Base-by-base conservation (phyloP, 2,888 invertebrate genomes). In the Nematopogon swammerdamellus region DNA sequence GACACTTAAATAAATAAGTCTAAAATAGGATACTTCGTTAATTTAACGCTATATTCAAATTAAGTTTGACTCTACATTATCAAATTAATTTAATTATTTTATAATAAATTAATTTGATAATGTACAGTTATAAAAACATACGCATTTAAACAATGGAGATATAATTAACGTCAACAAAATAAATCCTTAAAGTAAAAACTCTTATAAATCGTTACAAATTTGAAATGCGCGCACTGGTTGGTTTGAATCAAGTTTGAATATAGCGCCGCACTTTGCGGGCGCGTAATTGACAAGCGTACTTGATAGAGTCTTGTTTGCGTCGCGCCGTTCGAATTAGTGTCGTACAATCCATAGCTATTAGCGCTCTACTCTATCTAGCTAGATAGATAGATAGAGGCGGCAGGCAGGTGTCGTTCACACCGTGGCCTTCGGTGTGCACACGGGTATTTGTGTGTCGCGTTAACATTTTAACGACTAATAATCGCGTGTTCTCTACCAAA, bases 401-500 rank as follows among this genome's bases (percentile, higher is more conserved):
- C 47, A n/a, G 74, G 77, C 79, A 79, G 79, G 80, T 80, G 79
- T 80, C 79, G 79, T 80, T 80, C 79, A 80, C 80, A 80, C 79
- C 77, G 79, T 77, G 79, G 77, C 79, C 52, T 49, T 51, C 45
- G 20, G 45, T 18, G 45, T n/a, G 45, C 11, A 14, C n/a, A n/a
- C 45, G 6, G 18, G 3, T 16, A 16, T 20, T n/a, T 19, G 17
- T 76, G 76, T 76, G 76, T 52, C 75, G 75, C 75, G 75, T 75
- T 36, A 36, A 25, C 25, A 25, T 25, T 25, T 25, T 36, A 36
- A 14, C 36, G 36, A 36, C 10, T 25, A 10, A 36, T 36, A 36
- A 36, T 36, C 36, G 36, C n/a, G 36, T 36, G 36, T 36, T 36
- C 36, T 36, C 36, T 36, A 36, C 14, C 8, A 14, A 36, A 14